Conservation (phyloP, 2,888 invertebrate species). For the Adela reaumurella region DNA sequence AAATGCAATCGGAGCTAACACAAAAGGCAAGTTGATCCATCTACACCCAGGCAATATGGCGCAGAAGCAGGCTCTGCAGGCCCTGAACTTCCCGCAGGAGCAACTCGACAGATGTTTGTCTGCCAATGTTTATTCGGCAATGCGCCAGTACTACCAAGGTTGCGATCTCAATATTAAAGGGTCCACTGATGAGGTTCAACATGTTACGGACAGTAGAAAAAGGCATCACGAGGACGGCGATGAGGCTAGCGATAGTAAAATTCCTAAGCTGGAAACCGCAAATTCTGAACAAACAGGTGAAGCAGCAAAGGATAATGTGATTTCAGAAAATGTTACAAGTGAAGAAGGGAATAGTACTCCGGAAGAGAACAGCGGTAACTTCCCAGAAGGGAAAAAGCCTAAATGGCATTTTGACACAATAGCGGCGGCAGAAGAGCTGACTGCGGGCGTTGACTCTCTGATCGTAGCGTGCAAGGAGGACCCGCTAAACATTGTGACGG, state of each 20-base stretch:
- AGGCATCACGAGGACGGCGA: slow-evolving; percentile 18
- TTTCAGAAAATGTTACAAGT: slow-evolving; percentile 8
- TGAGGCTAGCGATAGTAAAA: slow-evolving; percentile 22
- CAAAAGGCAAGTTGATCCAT: slow-evolving; percentile 65
- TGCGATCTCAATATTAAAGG: slow-evolving; percentile 25
- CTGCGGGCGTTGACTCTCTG: slow-evolving; percentile 68
- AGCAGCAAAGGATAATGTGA: background rate
- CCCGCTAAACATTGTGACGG: slow-evolving; percentile 73
- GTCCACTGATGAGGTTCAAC: slow-evolving; percentile 4
- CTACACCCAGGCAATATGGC: slow-evolving; percentile 79
- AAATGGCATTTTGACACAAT: slow-evolving; percentile 70
- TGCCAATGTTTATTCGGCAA: slow-evolving; percentile 72
- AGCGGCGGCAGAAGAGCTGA: slow-evolving; percentile 59
- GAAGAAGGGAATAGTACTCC: background rate
- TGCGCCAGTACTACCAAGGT: slow-evolving; percentile 66
- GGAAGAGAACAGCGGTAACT: background rate
- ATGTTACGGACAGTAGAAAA: slow-evolving; percentile 19
- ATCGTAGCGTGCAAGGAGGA: slow-evolving; percentile 82
- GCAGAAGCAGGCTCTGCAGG: slow-evolving; percentile 72
- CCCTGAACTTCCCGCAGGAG: slow-evolving; percentile 74
- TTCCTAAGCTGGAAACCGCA: slow-evolving; percentile 21
- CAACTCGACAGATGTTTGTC: slow-evolving; percentile 67
- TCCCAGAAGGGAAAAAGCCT: slow-evolving; percentile 44
- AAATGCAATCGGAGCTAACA: slow-evolving; percentile 67
- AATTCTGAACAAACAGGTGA: background rate